Conservation (phyloP, 2,888 invertebrate genomes). For the Lepidochrysops patricia region DNA sequence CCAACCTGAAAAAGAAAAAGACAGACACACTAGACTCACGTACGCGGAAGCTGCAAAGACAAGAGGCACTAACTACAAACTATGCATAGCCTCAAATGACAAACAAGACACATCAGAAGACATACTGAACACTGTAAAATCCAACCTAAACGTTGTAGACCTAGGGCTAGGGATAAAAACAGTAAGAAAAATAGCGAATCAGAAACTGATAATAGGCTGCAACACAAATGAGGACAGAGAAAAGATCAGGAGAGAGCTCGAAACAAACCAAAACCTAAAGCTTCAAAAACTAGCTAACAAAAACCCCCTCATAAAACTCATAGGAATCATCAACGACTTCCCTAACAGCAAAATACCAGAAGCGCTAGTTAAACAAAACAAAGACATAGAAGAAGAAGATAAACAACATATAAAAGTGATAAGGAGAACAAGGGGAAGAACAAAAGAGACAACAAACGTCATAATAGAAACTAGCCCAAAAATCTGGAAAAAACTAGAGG, state of each 20-base stretch:
- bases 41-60: background rate
- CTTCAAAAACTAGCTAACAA: conserved; percentile 13
- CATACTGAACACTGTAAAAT: conserved; percentile 10
- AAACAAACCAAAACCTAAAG: background rate
- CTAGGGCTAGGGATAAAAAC: conserved; percentile 12
- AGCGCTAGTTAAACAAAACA: background rate
- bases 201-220: conserved; percentile 15
- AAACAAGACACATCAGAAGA: conserved; percentile 10
- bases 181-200: background rate
- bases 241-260: conserved; percentile 5
- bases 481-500: too few species aligned
- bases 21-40: background rate
- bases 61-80: background rate
- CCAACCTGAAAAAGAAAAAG: too few species aligned
- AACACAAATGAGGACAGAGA: conserved; percentile 10
- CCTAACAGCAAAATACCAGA: background rate
- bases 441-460: too few species aligned
- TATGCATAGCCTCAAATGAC: background rate
- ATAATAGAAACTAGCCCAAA: too few species aligned
- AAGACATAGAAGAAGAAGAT: background rate
- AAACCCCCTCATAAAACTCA: conserved; percentile 11
- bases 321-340: background rate
- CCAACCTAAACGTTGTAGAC: conserved; percentile 11
- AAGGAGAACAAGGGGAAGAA: background rate
- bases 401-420: background rate